These are phyloP conservation scores for Argynnis bischoffii DNA, from an alignment of 2,888 invertebrate species.

Conservation along the genomic window DNA sequence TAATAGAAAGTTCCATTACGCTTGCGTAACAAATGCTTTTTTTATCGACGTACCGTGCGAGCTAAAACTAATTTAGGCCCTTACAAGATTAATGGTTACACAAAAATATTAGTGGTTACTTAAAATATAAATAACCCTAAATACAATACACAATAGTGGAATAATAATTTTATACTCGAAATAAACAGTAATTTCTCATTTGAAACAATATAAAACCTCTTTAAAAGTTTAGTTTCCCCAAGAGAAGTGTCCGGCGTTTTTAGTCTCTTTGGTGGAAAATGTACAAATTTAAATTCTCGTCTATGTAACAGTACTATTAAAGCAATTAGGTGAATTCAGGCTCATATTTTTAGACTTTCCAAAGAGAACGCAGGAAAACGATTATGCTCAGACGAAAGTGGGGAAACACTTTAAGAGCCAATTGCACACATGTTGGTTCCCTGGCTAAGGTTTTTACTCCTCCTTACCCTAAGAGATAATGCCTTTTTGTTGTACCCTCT, in stretches of 20 bases:
- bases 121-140: not conserved
- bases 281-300: slow-evolving; percentile 25
- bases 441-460: slow-evolving; percentile 50
- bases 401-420: slow-evolving; percentile 65
- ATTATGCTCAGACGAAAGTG: slow-evolving; percentile 55
- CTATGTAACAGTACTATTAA: slow-evolving; percentile 44
- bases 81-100: not conserved
- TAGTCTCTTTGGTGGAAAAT: slow-evolving; percentile 12
- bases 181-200: not conserved
- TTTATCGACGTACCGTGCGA: too few relatives aligned
- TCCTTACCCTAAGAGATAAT: slow-evolving; percentile 61
- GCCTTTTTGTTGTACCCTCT: slow-evolving; percentile 63
- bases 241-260: slow-evolving; percentile 1
- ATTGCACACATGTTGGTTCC: slow-evolving; percentile 70
- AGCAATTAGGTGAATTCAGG: slow-evolving; percentile 61
- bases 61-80: too few relatives aligned
- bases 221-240: slow-evolving; percentile 11
- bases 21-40: too few relatives aligned
- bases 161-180: not conserved
- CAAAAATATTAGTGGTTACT: not conserved
- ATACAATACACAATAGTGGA: not conserved
- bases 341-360: slow-evolving; percentile 58
- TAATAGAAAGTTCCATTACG: too few relatives aligned
- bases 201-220: slow-evolving; percentile 12
- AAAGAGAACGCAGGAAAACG: slow-evolving; percentile 61